These are phyloP conservation scores for Mustelus asterias DNA, from an alignment of 2,113 vertebrate genomes.

Conservation along the genomic window DNA sequence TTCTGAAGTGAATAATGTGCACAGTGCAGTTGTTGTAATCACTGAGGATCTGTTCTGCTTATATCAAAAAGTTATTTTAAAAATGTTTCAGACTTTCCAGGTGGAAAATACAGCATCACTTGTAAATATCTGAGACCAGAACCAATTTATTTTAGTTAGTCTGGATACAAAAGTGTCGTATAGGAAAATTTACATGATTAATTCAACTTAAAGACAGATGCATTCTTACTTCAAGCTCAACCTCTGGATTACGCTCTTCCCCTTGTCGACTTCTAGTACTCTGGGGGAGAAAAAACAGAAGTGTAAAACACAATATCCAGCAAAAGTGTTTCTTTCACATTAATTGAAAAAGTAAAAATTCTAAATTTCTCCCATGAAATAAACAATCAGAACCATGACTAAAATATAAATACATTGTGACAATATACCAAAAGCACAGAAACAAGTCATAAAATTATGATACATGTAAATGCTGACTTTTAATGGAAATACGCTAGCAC, in stretches of 20 bases:
- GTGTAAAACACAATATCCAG: neutral
- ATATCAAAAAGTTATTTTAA: neutral
- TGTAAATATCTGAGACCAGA: neutral
- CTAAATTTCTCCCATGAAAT: neutral
- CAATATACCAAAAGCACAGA: neutral
- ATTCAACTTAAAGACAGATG: constrained; percentile 3
- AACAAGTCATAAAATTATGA: neutral
- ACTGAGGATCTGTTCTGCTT: constrained; percentile 41
- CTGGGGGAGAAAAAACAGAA: constrained; percentile 54
- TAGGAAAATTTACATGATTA: neutral
- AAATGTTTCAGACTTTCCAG: neutral
- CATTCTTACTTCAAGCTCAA: constrained; percentile 84
- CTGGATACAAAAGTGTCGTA: neutral
- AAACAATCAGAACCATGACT: neutral
- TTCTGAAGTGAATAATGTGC: constrained; percentile 37
- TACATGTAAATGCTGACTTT: constrained; percentile 10
- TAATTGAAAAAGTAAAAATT: neutral
- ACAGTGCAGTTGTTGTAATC: neutral
- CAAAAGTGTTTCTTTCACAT: neutral
- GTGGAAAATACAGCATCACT: neutral
- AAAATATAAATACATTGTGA: neutral
- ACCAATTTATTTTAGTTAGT: neutral
- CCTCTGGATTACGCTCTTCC: constrained; percentile 89
- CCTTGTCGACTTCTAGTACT: constrained; percentile 95
- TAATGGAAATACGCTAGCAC: neutral